Base-by-base conservation (phyloP, 2,797 vertebrate species). In the Enteromius trimaculatus region DNA sequence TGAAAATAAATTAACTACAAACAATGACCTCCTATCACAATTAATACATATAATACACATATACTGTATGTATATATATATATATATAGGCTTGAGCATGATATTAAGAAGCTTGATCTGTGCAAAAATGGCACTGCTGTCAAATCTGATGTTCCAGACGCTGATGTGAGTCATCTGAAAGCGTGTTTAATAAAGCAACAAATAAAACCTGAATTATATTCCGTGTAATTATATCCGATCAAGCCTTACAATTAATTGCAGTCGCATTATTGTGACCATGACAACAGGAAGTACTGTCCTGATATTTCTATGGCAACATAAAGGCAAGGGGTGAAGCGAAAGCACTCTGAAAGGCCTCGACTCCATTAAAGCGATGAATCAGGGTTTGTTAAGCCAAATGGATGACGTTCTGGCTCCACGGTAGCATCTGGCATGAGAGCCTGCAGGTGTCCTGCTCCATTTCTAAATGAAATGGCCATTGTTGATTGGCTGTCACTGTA, bases 261-360 rank as follows among this genome's bases (percentile, higher is more conserved):
- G 34, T 53, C 0, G 19, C 53, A 70, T 88, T 88, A 92, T 60
- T 89, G 86, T 86, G 84, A 87, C 86, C 79, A 85, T 91, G 92
- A 92, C 89, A 88, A 91, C 91, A 91, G 89, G 90, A 89, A 84
- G 77, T 82, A 84, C 74, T 72, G 75, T 87, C 75, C 64, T 71
- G 42, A 85, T 80, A 84, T 90, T 85, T 80, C 55, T 80, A 86
- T 66, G 60, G 79, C 78, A 81, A 88, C 88, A 87, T 82, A 85
- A 89, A 82, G 89, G 80, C 87, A 66, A 66, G 44, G 84, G 83
- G 88, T 87, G 78, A 88, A 86, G 55, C 62, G 77, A 65, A 37
- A 58, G 26, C 47, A 47, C 77, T 75, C 72, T 77, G 71, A 65
- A 69, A 80, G 76, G 53, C 51, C 53, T 76, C 86, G 72, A 90